Evolutionary conservation across 2,113 vertebrate species (phyloP).

Genomic region (Macrotus californicus): DNA sequence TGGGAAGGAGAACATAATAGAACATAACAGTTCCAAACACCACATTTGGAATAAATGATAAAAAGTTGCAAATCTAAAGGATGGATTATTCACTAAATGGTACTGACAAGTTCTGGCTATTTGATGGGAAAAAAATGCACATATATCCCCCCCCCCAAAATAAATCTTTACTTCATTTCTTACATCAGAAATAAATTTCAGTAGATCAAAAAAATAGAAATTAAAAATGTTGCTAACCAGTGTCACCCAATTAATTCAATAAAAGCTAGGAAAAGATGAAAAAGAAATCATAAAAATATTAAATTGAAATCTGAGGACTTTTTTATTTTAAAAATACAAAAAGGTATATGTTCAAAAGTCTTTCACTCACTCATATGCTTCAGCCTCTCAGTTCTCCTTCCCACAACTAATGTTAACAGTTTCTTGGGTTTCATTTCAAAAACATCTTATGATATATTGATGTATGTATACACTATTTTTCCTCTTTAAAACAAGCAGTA

Average conservation of each 20-base stretch:
- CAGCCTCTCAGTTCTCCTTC: background rate
- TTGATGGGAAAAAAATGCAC: background rate
- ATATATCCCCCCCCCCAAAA: background rate
- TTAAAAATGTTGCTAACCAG: background rate
- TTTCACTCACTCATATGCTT: background rate
- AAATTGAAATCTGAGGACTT: background rate
- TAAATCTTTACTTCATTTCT: background rate
- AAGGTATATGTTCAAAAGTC: background rate
- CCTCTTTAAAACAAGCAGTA: conserved; percentile 13
- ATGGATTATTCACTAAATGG: background rate
- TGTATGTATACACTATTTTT: background rate
- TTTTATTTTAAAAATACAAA: conserved; percentile 20
- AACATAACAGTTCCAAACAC: background rate
- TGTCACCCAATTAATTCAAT: too few species aligned
- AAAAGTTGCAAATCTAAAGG: conserved; percentile 18
- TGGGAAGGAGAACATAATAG: too few species aligned
- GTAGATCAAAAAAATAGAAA: background rate
- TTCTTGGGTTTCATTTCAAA: background rate
- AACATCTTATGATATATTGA: background rate
- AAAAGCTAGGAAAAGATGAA: background rate
- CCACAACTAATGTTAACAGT: background rate
- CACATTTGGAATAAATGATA: background rate
- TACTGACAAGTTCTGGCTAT: background rate
- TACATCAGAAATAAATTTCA: conserved; percentile 23
- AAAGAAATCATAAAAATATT: background rate